Percentiles rank a stretch among this genome's conserved stretches.
These are phyloP conservation scores for Himalopsyche phryganea DNA, from an alignment of 1,140 invertebrate species.

Conservation along the genomic window DNA sequence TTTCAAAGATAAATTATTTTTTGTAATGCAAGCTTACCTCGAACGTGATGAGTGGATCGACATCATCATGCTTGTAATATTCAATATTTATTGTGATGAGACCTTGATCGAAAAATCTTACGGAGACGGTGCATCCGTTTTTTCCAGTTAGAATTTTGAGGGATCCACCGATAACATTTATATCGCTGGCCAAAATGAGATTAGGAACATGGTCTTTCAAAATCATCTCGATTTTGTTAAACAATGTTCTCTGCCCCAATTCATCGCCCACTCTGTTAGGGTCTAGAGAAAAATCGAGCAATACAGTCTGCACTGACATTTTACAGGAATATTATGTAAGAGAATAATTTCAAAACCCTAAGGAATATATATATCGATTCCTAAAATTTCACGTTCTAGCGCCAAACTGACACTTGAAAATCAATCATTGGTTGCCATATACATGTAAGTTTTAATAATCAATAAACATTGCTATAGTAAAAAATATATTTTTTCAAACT, in stretches of 20 bases:
- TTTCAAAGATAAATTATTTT: too few species aligned
- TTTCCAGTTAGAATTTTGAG: conserved; percentile 66
- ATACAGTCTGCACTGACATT: conserved; percentile 78
- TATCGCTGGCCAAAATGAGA: conserved; percentile 55
- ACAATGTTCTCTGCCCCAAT: conserved; percentile 61
- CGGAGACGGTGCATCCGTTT: conserved; percentile 63
- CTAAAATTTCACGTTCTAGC: background rate
- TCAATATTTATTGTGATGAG: conserved; percentile 76
- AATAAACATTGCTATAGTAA: background rate
- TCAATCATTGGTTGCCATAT: conserved; percentile 3
- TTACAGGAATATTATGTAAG: conserved; percentile 14
- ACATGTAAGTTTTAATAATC: background rate
- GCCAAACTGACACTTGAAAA: conserved; percentile 7
- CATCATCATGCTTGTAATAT: conserved; percentile 71
- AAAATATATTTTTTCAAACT: too few species aligned
- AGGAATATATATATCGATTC: background rate
- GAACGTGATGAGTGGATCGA: conserved; percentile 65
- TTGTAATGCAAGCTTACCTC: conserved; percentile 61
- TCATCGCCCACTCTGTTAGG: conserved; percentile 59
- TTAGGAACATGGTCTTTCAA: conserved; percentile 65
- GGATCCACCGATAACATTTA: conserved; percentile 62
- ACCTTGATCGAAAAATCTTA: conserved; percentile 69
- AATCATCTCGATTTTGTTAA: conserved; percentile 63
- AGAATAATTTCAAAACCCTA: background rate
- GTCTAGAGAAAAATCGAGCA: conserved; percentile 77